These are phyloP conservation scores for Prunella strophiata DNA, from an alignment of 2,797 vertebrate species.

Conservation along the genomic window DNA sequence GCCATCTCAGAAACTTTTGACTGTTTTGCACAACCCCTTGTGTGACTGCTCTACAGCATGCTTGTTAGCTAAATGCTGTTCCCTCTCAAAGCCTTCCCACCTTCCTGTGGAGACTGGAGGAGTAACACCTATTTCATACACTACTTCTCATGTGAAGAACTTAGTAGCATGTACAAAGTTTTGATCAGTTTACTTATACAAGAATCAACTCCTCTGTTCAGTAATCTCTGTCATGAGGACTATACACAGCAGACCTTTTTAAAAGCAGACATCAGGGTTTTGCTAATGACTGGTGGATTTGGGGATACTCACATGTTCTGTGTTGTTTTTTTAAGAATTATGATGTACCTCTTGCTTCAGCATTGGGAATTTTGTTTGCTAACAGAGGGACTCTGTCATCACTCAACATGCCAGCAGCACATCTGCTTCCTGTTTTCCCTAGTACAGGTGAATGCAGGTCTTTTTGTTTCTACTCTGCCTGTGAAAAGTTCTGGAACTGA, in stretches of 20 bases:
- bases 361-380: not conserved
- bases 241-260: not conserved
- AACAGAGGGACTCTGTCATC: not conserved
- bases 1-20: not conserved
- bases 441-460: not conserved
- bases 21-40: not conserved
- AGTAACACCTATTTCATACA: not conserved
- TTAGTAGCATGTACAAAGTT: not conserved
- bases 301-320: not conserved
- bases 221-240: not conserved
- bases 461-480: not conserved
- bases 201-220: not conserved
- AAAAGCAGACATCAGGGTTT: not conserved
- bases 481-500: not conserved
- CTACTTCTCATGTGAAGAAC: not conserved
- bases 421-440: constrained; percentile 58
- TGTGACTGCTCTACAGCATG: not conserved
- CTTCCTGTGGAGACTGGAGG: not conserved
- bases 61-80: not conserved
- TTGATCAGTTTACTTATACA: not conserved
- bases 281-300: not conserved
- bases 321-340: not conserved
- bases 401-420: not conserved
- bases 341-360: not conserved
- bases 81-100: not conserved